These are phyloP conservation scores for Drosophila paulistorum DNA, from an alignment of 1,140 invertebrate species.

Conservation along the genomic window DNA sequence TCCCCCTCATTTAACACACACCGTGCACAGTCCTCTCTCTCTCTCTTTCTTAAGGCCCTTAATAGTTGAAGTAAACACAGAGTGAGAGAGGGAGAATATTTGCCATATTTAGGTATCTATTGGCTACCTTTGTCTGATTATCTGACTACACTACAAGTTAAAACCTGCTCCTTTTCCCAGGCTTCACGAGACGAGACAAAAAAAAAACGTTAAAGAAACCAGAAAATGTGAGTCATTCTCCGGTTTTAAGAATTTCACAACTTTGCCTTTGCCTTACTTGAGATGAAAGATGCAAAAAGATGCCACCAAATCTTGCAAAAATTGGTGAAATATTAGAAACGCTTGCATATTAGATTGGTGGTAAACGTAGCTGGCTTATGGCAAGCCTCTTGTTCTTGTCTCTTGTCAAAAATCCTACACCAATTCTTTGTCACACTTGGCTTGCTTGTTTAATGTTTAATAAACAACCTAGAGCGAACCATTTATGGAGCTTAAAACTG, in stretches of 20 bases:
- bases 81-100: constrained; percentile 20
- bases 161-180: constrained; percentile 68
- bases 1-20: neutral
- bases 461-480: constrained; percentile 51
- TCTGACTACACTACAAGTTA: neutral
- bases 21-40: neutral
- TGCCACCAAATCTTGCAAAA: neutral
- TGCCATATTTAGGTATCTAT: constrained; percentile 23
- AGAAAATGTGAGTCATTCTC: constrained; percentile 37
- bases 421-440: constrained; percentile 54
- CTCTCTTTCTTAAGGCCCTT: constrained; percentile 1
- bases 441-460: constrained; percentile 65
- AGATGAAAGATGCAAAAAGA: constrained; percentile 20
- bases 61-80: neutral
- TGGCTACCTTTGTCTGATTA: constrained; percentile 10
- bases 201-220: constrained; percentile 51
- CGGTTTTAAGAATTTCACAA: constrained; percentile 66
- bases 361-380: neutral
- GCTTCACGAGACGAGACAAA: constrained; percentile 48
- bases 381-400: neutral
- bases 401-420: constrained; percentile 47
- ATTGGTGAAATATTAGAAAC: constrained; percentile 3
- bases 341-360: constrained; percentile 14
- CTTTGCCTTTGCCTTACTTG: constrained; percentile 48
- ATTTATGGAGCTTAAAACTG: constrained; percentile 69